Evolutionary conservation across 1,140 invertebrate genomes (phyloP), one percentile per base, ranked within the genome.

Genomic region (Hyposmocoma kahamanoa): DNA sequence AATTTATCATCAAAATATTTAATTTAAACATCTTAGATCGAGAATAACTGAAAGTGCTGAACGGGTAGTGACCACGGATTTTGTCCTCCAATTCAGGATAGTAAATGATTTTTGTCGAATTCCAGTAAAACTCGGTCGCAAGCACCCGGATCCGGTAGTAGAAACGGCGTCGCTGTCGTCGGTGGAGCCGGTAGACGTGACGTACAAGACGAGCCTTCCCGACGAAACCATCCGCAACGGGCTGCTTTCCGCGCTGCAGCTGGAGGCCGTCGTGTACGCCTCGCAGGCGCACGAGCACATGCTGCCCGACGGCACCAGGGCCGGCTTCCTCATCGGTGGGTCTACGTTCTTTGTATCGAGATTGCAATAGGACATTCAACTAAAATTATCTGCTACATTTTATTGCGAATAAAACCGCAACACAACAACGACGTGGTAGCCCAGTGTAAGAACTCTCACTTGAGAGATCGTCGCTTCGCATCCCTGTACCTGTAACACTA

Each of bases 131-230:
- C 87, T 99, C 41, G 98, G 98, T 3, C 91, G 92, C 50, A 96
- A 96, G 69, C 98, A 99, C 91, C 98, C 98, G 0, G 98, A 99
- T 88, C 95, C 96, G n/a, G 97, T 99, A 9, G 98, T 99, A 15
- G 98, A 99, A 86, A 99, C 98, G 0, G 97, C 97, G 22, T 99
- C 97, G 0, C 88, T 99, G 24, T 97, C 97, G 0, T 98, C 95
- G 56, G 98, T 99, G 39, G 94, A 96, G 68, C 96, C 98, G 1
- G 95, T 96, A 3, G 96, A 99, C 75, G 95, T 99, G 39, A 94
- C 92, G 87, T 99, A 99, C 82, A 91, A 92, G 42, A 46, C 99
- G 10, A 90, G 91, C 2, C 91, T 99, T 64, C 97, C 97, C 2
- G 91, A 95, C 32, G 92, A 93, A 53, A 92, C 93, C 0, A 95